Percentiles rank a stretch among this genome's conserved stretches.
Conservation (phyloP, 2,113 vertebrate species). For the Ariopsis seemanni region DNA sequence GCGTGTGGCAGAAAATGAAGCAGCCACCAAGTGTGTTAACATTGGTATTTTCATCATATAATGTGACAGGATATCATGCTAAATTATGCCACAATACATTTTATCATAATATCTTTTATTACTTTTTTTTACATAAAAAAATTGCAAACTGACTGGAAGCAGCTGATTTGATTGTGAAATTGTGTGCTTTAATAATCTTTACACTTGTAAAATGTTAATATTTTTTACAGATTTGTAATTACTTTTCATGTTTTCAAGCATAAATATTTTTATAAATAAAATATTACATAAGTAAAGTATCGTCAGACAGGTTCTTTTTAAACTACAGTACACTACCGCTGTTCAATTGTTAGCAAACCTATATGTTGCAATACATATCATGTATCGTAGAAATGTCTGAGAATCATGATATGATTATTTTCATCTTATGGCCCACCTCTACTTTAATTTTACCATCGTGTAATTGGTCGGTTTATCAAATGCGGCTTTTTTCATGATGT, state of each 20-base stretch:
- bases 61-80: background rate
- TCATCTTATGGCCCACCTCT: background rate
- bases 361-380: background rate
- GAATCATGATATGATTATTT: background rate
- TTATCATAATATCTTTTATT: slow-evolving; percentile 21
- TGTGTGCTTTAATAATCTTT: too few relatives aligned
- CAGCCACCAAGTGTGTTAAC: slow-evolving; percentile 56
- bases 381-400: background rate
- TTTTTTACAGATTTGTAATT: background rate
- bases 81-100: background rate
- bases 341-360: background rate
- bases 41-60: background rate
- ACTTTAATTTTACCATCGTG: background rate
- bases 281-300: background rate
- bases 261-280: background rate
- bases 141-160: background rate
- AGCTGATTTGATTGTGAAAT: background rate
- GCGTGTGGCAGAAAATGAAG: slow-evolving; percentile 73
- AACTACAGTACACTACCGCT: too few relatives aligned
- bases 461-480: background rate
- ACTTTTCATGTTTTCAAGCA: background rate
- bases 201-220: background rate
- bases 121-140: background rate
- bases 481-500: too few relatives aligned
- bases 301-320: background rate